Conservation (phyloP, 2,797 vertebrate genomes). For the Distichodus sexfasciatus region DNA sequence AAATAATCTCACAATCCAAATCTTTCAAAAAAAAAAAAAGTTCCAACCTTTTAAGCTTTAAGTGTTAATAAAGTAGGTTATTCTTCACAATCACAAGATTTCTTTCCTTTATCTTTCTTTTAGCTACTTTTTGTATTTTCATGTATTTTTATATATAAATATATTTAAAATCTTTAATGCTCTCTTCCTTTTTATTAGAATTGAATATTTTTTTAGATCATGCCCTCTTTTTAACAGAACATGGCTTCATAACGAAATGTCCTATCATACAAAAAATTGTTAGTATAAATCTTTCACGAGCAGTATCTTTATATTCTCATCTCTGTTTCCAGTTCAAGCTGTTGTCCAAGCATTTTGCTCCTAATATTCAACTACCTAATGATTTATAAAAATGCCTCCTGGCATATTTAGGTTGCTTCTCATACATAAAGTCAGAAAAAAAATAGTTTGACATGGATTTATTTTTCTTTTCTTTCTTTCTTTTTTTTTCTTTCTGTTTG, state of each 20-base stretch:
- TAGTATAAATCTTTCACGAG: constrained; percentile 39
- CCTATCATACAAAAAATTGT: constrained; percentile 38
- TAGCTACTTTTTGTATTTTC: constrained; percentile 75
- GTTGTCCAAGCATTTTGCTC: constrained; percentile 64
- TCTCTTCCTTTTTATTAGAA: constrained; percentile 74
- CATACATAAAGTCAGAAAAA: not conserved
- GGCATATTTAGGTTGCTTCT: constrained; percentile 11
- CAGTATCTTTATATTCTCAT: constrained; percentile 48
- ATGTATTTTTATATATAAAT: constrained; percentile 79
- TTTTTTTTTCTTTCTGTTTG: constrained; percentile 28
- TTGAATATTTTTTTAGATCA: constrained; percentile 72
- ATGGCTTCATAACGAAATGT: constrained; percentile 59
- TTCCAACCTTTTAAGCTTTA: constrained; percentile 73
- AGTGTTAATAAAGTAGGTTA: constrained; percentile 67
- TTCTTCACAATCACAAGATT: constrained; percentile 59
- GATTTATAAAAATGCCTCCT: constrained; percentile 2
- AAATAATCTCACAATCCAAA: constrained; percentile 51
- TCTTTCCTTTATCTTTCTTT: constrained; percentile 66
- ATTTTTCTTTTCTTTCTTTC: not conserved
- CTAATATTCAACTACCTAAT: constrained; percentile 50
- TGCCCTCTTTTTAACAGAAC: constrained; percentile 62
- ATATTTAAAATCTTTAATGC: constrained; percentile 77
- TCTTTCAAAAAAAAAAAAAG: constrained; percentile 52
- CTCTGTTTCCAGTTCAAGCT: constrained; percentile 57
- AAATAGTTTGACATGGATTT: not conserved